Percentiles rank a stretch among this genome's conserved stretches.
Conservation (phyloP, 1,140 invertebrate species). For the Holcopasites calliopsidis region DNA sequence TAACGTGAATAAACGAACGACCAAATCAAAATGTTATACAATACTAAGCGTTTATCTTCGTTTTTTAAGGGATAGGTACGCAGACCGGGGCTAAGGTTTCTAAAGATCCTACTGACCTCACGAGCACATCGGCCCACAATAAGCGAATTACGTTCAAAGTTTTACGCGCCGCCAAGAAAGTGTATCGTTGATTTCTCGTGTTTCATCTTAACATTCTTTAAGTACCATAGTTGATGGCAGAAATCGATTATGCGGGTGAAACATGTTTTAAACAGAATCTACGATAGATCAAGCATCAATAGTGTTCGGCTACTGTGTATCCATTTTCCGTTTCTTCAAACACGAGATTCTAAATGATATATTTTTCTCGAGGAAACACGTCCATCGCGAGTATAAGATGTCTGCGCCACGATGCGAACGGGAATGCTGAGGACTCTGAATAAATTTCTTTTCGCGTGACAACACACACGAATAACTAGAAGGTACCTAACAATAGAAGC, state of each 20-base stretch:
- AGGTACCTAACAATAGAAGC: no score
- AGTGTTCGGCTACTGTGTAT: neutral
- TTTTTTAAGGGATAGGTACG: slow-evolving; percentile 29
- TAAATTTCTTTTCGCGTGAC: slow-evolving; percentile 5
- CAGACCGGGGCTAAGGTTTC: slow-evolving; percentile 27
- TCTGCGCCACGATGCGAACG: neutral
- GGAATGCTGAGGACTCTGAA: neutral
- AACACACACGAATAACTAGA: neutral
- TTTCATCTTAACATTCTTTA: neutral
- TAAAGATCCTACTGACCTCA: slow-evolving; percentile 21
- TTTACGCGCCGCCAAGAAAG: slow-evolving; percentile 16
- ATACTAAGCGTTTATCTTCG: slow-evolving; percentile 33
- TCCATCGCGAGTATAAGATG: neutral
- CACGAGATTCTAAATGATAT: neutral
- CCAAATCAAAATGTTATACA: slow-evolving; percentile 53
- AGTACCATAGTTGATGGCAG: neutral
- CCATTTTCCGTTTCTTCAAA: neutral
- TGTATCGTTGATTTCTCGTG: slow-evolving; percentile 12
- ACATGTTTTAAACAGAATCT: neutral
- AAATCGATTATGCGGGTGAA: neutral
- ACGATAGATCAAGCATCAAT: neutral
- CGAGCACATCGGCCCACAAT: slow-evolving; percentile 15
- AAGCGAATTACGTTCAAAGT: slow-evolving; percentile 26
- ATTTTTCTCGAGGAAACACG: neutral
- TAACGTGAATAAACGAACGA: slow-evolving; percentile 47